Conservation (phyloP, 2,888 invertebrate genomes). For the Sinopyrophorus schimmeli region DNA sequence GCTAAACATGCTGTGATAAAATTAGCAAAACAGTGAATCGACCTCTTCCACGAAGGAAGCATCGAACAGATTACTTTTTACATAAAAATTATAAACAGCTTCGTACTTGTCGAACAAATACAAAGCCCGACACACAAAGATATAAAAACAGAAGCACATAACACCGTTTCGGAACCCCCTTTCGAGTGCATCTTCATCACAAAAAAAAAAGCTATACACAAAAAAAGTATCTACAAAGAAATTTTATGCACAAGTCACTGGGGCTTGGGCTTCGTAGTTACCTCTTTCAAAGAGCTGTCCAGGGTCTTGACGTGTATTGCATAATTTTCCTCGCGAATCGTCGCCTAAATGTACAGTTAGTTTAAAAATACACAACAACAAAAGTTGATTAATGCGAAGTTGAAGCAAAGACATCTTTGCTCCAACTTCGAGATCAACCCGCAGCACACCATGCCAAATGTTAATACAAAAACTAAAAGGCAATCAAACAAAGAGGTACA, state of each 20-base stretch:
- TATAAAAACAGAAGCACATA: conserved; percentile 14
- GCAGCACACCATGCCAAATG: conserved; percentile 13
- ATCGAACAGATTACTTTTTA: conserved; percentile 26
- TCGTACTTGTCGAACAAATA: no score
- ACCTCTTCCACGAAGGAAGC: conserved; percentile 24
- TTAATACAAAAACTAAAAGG: conserved; percentile 26
- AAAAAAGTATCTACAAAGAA: conserved; percentile 27
- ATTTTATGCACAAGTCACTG: conserved; percentile 11
- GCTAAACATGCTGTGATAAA: conserved; percentile 27
- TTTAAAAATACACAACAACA: conserved; percentile 51
- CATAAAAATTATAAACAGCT: no score
- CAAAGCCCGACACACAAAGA: conserved; percentile 6
- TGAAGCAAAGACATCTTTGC: conserved; percentile 2
- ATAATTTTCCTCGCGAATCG: conserved; percentile 93
- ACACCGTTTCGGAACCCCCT: conserved; percentile 26
- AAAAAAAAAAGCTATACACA: conserved; percentile 12
- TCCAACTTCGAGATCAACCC: not conserved
- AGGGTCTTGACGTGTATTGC: conserved; percentile 88
- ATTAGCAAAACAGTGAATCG: conserved; percentile 27
- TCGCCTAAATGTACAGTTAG: conserved; percentile 70
- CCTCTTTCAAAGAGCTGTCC: conserved; percentile 91
- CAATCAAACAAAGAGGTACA: conserved; percentile 29
- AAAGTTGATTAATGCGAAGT: conserved; percentile 38
- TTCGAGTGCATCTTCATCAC: conserved; percentile 8
- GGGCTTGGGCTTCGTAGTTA: conserved; percentile 59